phyloP scores from a whole-genome alignment of 2,888 invertebrate genomes.

The Lamproptera curius region DNA sequence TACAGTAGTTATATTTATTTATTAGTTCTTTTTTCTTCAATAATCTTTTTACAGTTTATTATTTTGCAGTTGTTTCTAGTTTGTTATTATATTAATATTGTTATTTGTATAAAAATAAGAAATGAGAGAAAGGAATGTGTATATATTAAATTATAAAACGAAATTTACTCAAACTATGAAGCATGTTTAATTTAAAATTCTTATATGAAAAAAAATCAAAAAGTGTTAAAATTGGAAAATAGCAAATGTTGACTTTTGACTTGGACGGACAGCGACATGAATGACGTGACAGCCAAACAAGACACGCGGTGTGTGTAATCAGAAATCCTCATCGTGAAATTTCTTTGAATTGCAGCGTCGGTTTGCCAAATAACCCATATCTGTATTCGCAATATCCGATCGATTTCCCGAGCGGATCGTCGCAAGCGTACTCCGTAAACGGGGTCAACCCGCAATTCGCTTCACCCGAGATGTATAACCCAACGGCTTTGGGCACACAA shows the following conservation, averaged over 20 bases:
- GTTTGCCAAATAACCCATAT: conserved; percentile 73
- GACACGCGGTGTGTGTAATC: conserved; percentile 15
- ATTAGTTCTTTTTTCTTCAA: too few relatives aligned
- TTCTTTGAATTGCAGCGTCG: conserved; percentile 71
- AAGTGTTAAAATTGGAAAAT: too few relatives aligned
- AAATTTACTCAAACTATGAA: too few relatives aligned
- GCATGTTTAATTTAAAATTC: too few relatives aligned
- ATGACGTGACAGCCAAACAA: conserved; percentile 1
- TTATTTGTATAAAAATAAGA: too few relatives aligned
- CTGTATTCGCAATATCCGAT: conserved; percentile 75
- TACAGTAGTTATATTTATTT: too few relatives aligned
- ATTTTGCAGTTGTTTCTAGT: too few relatives aligned
- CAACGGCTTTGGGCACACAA: conserved; percentile 59
- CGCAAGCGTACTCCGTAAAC: conserved; percentile 74
- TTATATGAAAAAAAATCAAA: too few relatives aligned
- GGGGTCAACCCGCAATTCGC: conserved; percentile 72
- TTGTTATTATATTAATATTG: too few relatives aligned
- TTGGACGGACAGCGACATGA: background rate
- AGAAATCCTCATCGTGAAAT: conserved; percentile 32
- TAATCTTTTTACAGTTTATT: too few relatives aligned
- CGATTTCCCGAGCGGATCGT: conserved; percentile 75
- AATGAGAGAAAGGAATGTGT: too few relatives aligned
- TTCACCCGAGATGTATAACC: conserved; percentile 69
- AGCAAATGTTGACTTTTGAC: background rate
- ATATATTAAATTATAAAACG: too few relatives aligned